Base-by-base conservation (phyloP, 2,113 vertebrate genomes). In the Morone chrysops region DNA sequence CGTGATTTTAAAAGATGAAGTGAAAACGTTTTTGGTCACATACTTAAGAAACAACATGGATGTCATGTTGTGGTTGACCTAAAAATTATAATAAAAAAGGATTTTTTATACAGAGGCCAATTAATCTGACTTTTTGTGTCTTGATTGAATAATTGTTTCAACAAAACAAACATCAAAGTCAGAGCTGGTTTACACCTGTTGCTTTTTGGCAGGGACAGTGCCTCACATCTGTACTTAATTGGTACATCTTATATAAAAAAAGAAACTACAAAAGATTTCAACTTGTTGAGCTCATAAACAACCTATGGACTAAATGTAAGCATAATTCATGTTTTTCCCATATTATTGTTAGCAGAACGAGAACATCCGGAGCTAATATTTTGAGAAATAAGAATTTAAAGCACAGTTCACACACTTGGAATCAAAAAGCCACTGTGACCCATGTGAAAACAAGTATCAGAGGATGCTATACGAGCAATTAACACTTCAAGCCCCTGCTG, bases 151-250 rank as follows among this genome's bases (percentile, higher is more conserved):
- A 67, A 68, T 70, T 81, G 66, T 68, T 78, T 85, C 50, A 88
- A 79, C 60, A 75, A 57, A 80, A 67, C 75, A 91, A 77, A 85
- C 78, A 83, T 83, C 75, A 83, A 92, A 88, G 85, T 68, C 62
- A 70, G 76, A 76, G 85, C 53, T 78, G 73, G 61, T 82, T 71
- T 85, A 83, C 88, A 94, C 91, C 91, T 93, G 92, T 75, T 82
- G 77, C 54, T 71, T 78, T 71, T 43, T 87, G 88, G 83, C 86
- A 78, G 43, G 18, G 18, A 51, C 56, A 8, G 41, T 47, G 47
- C 47, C 43, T 71, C 78, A 77, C 82, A 90, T 92, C 87, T 92
- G 91, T 20, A 22, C 17, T 63, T 50, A n/a, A 81, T 66, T 60
- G 31, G 54, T 75, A 66, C 41, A 62, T 63, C 56, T 65, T 43